Percentiles rank a stretch among this genome's conserved stretches.
Conservation (phyloP, 2,888 invertebrate species). For the Mamestra brassicae region DNA sequence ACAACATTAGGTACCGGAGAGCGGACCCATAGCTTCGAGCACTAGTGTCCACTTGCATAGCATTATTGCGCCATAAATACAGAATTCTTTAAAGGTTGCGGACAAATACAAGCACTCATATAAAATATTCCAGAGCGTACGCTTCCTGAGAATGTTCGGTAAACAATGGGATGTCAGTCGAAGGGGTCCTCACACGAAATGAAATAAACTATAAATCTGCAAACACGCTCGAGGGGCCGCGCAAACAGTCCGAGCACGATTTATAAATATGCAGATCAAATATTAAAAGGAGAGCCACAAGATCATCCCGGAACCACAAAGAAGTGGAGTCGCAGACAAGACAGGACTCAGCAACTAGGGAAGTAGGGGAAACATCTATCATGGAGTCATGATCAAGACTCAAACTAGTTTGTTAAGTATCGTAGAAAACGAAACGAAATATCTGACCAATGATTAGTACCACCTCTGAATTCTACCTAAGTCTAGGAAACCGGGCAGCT, state of each 20-base stretch:
- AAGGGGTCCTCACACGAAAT: conserved; percentile 68
- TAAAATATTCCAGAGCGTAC: conserved; percentile 59
- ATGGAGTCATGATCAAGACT: not conserved
- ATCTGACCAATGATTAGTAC: not conserved
- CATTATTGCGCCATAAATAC: conserved; percentile 64
- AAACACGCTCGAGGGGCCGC: conserved; percentile 71
- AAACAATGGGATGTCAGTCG: conserved; percentile 63
- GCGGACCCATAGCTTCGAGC: not conserved
- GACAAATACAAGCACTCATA: conserved; percentile 50
- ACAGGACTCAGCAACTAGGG: not conserved
- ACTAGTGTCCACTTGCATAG: conserved; percentile 47
- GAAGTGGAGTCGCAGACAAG: conserved; percentile 56
- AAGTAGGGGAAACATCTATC: too few species aligned
- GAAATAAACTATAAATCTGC: conserved; percentile 83
- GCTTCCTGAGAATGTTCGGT: conserved; percentile 52
- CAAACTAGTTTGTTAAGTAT: not conserved
- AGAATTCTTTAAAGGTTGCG: conserved; percentile 55
- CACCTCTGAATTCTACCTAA: not conserved
- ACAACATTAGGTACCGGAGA: conserved; percentile 29
- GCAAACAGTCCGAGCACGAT: conserved; percentile 76
- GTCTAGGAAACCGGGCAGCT: not conserved
- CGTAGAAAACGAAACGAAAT: not conserved
- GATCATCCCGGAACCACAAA: conserved; percentile 76
- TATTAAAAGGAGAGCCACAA: conserved; percentile 85
- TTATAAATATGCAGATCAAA: conserved; percentile 88